Percentiles rank a stretch among this genome's conserved stretches.
Conservation (phyloP, 2,113 vertebrate genomes). For the Paratilapia polleni region DNA sequence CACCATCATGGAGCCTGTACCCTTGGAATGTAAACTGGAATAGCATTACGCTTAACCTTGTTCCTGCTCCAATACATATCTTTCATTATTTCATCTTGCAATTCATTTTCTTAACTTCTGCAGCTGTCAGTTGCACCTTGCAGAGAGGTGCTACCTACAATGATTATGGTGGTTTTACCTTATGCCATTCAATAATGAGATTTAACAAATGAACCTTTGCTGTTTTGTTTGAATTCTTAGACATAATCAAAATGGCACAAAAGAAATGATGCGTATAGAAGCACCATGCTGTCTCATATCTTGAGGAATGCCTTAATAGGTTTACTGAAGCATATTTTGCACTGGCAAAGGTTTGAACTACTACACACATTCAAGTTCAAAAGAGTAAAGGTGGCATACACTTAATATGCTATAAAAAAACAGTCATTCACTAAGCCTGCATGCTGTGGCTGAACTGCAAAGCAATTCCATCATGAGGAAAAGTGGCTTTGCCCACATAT, state of each 20-base stretch:
- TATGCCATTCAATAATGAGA: constrained; percentile 11
- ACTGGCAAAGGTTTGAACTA: constrained; percentile 48
- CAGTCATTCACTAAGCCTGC: constrained; percentile 58
- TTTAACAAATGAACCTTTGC: constrained; percentile 9
- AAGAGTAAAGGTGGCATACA: constrained; percentile 56
- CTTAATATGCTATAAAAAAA: constrained; percentile 73
- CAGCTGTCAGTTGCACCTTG: constrained; percentile 30
- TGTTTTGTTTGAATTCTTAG: constrained; percentile 8
- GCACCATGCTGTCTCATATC: background rate
- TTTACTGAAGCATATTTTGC: constrained; percentile 40
- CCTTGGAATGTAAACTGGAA: constrained; percentile 94
- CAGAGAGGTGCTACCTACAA: background rate
- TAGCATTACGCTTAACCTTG: constrained; percentile 72
- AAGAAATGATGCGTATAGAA: constrained; percentile 2
- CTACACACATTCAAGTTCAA: constrained; percentile 51
- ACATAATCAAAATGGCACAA: constrained; percentile 13
- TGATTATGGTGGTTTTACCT: background rate
- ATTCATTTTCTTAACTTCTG: constrained; percentile 66
- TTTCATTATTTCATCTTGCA: constrained; percentile 59
- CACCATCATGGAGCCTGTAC: constrained; percentile 80
- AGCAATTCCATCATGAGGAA: constrained; percentile 74
- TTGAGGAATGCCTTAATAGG: background rate
- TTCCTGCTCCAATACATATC: constrained; percentile 58
- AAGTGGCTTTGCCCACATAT: constrained; percentile 77
- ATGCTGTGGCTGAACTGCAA: constrained; percentile 43